Evolutionary conservation across 2,888 invertebrate genomes (phyloP).

Genomic region (Euzophera pinguis): DNA sequence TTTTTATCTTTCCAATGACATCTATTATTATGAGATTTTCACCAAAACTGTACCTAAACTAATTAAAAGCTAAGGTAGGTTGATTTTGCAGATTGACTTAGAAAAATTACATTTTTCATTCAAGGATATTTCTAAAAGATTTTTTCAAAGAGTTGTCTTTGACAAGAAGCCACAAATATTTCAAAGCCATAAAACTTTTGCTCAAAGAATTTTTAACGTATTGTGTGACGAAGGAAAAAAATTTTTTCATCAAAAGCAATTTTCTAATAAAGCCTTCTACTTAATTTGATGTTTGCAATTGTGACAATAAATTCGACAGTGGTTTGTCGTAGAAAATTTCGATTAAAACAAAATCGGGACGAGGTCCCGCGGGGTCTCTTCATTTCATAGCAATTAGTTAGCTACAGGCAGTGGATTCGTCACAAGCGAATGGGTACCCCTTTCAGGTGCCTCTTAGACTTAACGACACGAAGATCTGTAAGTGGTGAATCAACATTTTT

Average conservation of each 20-base stretch:
- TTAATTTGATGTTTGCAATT: slow-evolving; percentile 23
- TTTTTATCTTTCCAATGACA: no score
- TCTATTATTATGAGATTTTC: no score
- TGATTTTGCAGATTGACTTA: no score
- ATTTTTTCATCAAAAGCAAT: not conserved
- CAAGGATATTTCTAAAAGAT: not conserved
- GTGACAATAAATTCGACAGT: slow-evolving; percentile 35
- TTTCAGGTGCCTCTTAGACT: slow-evolving; percentile 36
- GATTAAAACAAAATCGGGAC: slow-evolving; percentile 69
- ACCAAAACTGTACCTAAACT: no score
- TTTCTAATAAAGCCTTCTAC: slow-evolving; percentile 14
- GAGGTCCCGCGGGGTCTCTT: slow-evolving; percentile 63
- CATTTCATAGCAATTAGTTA: slow-evolving; percentile 78
- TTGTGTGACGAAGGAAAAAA: not conserved
- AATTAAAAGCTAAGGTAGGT: no score
- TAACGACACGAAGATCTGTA: slow-evolving; percentile 25
- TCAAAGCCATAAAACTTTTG: not conserved
- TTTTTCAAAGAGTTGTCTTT: not conserved
- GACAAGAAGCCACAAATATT: slow-evolving; percentile 1
- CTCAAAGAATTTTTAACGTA: slow-evolving; percentile 2
- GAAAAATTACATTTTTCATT: no score
- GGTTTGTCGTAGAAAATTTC: slow-evolving; percentile 52
- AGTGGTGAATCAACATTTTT: no score
- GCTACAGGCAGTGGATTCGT: slow-evolving; percentile 71
- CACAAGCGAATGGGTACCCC: slow-evolving; percentile 75